Evolutionary conservation across 2,113 vertebrate genomes (phyloP).

Genomic region (Grantiella picta): DNA sequence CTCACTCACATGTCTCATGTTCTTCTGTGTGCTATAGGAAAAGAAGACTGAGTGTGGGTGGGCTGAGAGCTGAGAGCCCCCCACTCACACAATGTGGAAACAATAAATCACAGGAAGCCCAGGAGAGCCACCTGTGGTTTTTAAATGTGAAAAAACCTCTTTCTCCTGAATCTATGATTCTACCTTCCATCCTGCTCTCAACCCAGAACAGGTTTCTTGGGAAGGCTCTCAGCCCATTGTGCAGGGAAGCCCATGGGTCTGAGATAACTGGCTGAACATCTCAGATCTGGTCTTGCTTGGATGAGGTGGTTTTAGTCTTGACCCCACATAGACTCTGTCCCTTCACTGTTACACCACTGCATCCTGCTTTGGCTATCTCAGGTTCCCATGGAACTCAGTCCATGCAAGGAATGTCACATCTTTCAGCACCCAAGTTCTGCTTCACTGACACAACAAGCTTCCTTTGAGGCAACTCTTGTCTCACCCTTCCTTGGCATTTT

Average conservation of each 20-base stretch:
- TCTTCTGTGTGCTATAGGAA: background rate
- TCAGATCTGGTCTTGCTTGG: background rate
- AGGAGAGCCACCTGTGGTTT: background rate
- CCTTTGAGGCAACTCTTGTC: background rate
- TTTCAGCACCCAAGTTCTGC: background rate
- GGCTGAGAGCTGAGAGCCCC: slow-evolving; percentile 5
- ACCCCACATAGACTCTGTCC: background rate
- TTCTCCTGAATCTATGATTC: background rate
- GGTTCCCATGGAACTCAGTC: background rate
- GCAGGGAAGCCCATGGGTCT: background rate
- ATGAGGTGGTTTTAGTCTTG: background rate
- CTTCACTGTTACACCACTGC: background rate
- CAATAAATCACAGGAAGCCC: background rate
- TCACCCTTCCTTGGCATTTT: background rate
- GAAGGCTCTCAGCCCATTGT: background rate
- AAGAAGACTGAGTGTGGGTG: background rate
- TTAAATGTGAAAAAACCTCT: background rate
- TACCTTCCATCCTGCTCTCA: background rate
- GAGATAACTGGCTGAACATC: background rate
- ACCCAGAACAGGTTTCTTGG: background rate
- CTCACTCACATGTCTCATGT: background rate
- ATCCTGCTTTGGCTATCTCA: background rate
- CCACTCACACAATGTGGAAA: background rate
- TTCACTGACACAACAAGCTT: background rate
- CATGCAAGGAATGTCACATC: background rate